Conservation (phyloP, 2,888 invertebrate genomes). For the Encarsia formosa region DNA sequence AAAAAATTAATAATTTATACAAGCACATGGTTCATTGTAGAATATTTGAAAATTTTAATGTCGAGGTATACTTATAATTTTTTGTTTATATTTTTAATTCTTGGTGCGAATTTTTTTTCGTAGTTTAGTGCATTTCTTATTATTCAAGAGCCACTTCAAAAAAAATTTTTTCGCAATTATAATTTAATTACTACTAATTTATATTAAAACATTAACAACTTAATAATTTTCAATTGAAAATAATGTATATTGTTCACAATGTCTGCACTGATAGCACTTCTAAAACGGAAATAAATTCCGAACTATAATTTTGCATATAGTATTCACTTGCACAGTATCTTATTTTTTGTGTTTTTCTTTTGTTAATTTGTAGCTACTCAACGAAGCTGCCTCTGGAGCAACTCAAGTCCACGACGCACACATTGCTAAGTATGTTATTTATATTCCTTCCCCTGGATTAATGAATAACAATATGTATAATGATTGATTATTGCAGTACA, state of each 20-base stretch:
- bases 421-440: constrained; percentile 46
- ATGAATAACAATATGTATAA: constrained; percentile 8
- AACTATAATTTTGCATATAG: constrained; percentile 25
- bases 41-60: no score
- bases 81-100: no score
- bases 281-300: constrained; percentile 10
- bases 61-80: no score
- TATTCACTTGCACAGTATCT: constrained; percentile 50
- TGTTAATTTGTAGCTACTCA: constrained; percentile 65
- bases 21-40: no score
- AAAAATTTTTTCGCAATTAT: no score
- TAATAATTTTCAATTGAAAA: no score
- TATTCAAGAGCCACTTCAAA: no score
- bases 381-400: constrained; percentile 58
- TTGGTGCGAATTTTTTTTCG: not conserved
- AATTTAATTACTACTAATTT: no score
- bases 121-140: not conserved
- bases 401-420: constrained; percentile 49
- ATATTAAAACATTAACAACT: no score
- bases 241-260: constrained; percentile 8
- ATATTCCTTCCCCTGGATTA: constrained; percentile 24
- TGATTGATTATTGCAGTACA: no score
- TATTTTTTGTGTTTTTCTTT: constrained; percentile 59
- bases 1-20: no score
- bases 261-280: constrained; percentile 22